phyloP scores from a whole-genome alignment of 2,888 invertebrate species.

The Epistrophe grossulariae region DNA sequence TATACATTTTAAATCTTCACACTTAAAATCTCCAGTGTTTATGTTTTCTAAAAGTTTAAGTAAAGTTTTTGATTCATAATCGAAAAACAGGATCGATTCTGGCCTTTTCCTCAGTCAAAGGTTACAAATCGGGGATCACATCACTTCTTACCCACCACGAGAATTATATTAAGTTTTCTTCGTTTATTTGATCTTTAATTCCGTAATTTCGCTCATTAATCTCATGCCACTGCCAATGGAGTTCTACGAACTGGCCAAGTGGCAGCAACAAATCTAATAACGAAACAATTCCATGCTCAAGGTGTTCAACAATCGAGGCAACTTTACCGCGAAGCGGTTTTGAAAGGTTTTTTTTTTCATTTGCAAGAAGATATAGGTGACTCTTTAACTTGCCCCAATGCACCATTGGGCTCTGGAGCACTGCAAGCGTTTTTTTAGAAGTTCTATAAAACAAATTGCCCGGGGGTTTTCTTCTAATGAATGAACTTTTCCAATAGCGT shows the following conservation, averaged over 20 bases:
- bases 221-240: conserved; percentile 26
- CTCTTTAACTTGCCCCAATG: conserved; percentile 17
- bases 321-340: conserved; percentile 42
- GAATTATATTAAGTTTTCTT: conserved; percentile 22
- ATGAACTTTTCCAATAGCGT: conserved; percentile 35
- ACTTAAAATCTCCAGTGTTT: too few relatives aligned
- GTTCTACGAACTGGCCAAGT: conserved; percentile 42
- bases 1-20: too few relatives aligned
- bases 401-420: background rate
- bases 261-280: conserved; percentile 46
- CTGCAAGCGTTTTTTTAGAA: conserved; percentile 23
- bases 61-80: background rate
- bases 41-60: too few relatives aligned
- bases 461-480: conserved; percentile 36
- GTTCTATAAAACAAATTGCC: conserved; percentile 21
- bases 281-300: conserved; percentile 47
- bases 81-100: conserved; percentile 1
- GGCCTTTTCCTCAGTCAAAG: conserved; percentile 11
- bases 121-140: conserved; percentile 17
- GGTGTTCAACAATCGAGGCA: conserved; percentile 68
- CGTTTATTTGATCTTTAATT: conserved; percentile 43
- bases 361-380: background rate
- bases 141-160: background rate
- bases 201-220: conserved; percentile 47
- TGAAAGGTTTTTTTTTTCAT: conserved; percentile 48